Evolutionary conservation across 1,140 invertebrate genomes (phyloP).

Genomic region (Ylistrum balloti): DNA sequence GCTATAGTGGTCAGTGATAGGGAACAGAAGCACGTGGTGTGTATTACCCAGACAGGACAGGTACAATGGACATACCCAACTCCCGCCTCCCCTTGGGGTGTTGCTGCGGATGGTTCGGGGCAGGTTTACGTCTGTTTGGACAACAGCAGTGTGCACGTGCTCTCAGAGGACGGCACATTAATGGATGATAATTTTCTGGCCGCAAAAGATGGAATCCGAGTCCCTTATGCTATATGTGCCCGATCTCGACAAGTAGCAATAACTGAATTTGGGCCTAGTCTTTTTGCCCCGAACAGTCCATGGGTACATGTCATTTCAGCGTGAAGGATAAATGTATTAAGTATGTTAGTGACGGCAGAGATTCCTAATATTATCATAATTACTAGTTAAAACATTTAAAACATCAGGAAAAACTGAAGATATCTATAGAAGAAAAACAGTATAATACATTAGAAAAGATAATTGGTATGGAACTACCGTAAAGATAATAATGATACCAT

Average conservation of each 20-base stretch:
- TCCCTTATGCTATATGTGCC: conserved; percentile 57
- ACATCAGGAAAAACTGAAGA: too few species aligned
- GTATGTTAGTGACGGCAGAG: too few species aligned
- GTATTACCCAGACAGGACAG: conserved; percentile 53
- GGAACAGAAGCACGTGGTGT: conserved; percentile 59
- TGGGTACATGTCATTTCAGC: conserved; percentile 41
- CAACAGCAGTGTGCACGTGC: conserved; percentile 55
- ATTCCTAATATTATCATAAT: too few species aligned
- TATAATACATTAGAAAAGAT: too few species aligned
- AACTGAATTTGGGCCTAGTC: conserved; percentile 59
- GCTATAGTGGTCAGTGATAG: conserved; percentile 58
- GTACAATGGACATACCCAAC: conserved; percentile 60
- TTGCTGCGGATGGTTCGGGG: conserved; percentile 51
- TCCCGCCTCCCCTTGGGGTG: conserved; percentile 56
- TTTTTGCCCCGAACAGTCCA: conserved; percentile 59
- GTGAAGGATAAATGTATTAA: background rate
- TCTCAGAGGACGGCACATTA: conserved; percentile 56
- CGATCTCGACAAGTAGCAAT: conserved; percentile 52
- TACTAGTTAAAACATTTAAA: too few species aligned
- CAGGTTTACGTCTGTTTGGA: conserved; percentile 58
- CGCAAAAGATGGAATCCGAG: conserved; percentile 56
- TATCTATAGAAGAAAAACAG: too few species aligned
- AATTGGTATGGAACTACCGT: too few species aligned
- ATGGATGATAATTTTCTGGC: conserved; percentile 54
- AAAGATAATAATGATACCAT: too few species aligned